These are phyloP conservation scores for Apogon talboti DNA, from an alignment of 2,797 vertebrate genomes.

Conservation along the genomic window DNA sequence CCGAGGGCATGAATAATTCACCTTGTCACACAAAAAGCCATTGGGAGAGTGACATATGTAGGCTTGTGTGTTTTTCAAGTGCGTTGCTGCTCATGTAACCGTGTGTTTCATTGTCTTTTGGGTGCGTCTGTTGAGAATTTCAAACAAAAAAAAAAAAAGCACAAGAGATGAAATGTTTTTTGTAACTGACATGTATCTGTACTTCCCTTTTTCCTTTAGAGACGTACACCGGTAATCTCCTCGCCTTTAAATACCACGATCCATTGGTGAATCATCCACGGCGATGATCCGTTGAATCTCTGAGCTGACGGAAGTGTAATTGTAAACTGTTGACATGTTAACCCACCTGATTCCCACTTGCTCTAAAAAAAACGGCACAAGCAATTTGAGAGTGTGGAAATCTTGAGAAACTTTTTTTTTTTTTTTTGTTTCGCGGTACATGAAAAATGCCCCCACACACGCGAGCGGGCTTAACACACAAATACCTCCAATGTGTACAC, in stretches of 20 bases:
- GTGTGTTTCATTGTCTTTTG: constrained; percentile 73
- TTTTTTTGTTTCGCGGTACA: constrained; percentile 16
- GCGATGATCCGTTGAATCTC: constrained; percentile 69
- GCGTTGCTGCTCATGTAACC: constrained; percentile 56
- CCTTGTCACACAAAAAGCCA: constrained; percentile 71
- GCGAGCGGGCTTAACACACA: constrained; percentile 28
- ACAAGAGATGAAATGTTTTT: constrained; percentile 46
- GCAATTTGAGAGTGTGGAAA: constrained; percentile 63
- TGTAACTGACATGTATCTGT: constrained; percentile 40
- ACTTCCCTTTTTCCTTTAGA: constrained; percentile 42
- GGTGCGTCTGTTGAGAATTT: constrained; percentile 29
- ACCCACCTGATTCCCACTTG: constrained; percentile 60
- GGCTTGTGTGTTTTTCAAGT: constrained; percentile 64
- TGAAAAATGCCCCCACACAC: constrained; percentile 60
- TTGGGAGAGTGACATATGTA: constrained; percentile 78
- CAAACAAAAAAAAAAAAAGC: constrained; percentile 21
- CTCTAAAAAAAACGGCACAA: constrained; percentile 38
- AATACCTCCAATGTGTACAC: constrained; percentile 6
- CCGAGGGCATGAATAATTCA: constrained; percentile 76
- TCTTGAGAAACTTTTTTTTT: constrained; percentile 64
- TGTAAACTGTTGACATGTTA: constrained; percentile 79
- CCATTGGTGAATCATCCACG: constrained; percentile 72
- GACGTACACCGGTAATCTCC: constrained; percentile 64
- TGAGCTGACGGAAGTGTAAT: constrained; percentile 65
- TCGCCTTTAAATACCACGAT: constrained; percentile 59